A percentile compares a stretch with the other conserved stretches of the same genome.
phyloP scores from a whole-genome alignment of 2,797 vertebrate species.

The Chiloscyllium punctatum region DNA sequence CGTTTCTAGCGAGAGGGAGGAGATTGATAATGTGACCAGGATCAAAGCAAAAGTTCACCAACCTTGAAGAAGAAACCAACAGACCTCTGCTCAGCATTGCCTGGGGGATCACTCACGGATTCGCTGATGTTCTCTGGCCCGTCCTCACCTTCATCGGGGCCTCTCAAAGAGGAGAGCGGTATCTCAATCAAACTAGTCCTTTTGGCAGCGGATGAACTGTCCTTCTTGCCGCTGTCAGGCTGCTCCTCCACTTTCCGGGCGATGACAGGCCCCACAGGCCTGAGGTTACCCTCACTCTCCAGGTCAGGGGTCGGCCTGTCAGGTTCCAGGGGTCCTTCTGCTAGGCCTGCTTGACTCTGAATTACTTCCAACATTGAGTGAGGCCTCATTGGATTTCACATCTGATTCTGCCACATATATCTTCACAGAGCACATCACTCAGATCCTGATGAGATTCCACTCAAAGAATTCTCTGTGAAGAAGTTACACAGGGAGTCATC shows the following conservation, averaged over 20 bases:
- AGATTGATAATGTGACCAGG: not conserved
- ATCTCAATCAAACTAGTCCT: conserved; percentile 76
- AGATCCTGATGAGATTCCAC: too few relatives aligned
- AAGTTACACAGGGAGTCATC: too few relatives aligned
- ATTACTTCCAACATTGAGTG: too few relatives aligned
- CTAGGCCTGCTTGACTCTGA: conserved; percentile 40
- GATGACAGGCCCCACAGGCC: conserved; percentile 42
- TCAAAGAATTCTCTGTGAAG: too few relatives aligned
- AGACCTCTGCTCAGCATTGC: conserved; percentile 60
- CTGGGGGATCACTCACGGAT: conserved; percentile 61
- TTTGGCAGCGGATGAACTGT: conserved; percentile 53
- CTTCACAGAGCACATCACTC: too few relatives aligned
- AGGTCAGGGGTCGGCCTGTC: conserved; percentile 59
- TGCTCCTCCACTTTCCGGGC: conserved; percentile 40
- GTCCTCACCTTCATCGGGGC: conserved; percentile 54
- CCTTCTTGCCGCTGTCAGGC: not conserved
- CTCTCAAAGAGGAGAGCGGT: conserved; percentile 64
- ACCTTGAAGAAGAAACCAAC: conserved; percentile 89
- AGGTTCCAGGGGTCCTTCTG: conserved; percentile 54
- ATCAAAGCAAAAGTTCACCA: not conserved
- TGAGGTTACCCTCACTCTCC: conserved; percentile 56
- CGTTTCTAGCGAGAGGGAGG: not conserved
- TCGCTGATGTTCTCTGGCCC: conserved; percentile 58
- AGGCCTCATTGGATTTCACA: too few relatives aligned
- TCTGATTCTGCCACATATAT: too few relatives aligned